Percentiles rank a stretch among this genome's conserved stretches.
These are phyloP conservation scores for Bombus turneri DNA, from an alignment of 1,140 invertebrate genomes.

Conservation along the genomic window DNA sequence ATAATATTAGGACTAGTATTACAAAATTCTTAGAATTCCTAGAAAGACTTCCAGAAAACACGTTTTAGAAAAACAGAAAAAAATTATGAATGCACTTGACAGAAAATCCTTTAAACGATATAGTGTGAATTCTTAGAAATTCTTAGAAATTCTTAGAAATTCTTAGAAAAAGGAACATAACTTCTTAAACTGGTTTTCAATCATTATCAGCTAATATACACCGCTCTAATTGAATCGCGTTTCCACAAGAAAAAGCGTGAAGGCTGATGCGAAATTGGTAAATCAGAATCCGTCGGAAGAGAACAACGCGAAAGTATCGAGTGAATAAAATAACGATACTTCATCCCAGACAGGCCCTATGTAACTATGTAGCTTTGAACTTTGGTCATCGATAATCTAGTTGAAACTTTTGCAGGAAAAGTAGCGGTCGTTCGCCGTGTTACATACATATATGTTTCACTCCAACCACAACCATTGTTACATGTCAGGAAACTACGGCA, in stretches of 20 bases:
- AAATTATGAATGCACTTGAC: not conserved
- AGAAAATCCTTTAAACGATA: not conserved
- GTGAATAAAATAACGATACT: not conserved
- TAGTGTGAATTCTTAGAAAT: no score
- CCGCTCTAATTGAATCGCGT: not conserved
- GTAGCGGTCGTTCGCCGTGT: not conserved
- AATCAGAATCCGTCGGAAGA: constrained; percentile 3
- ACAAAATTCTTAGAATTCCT: no score
- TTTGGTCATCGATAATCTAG: constrained; percentile 34
- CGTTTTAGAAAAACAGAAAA: no score
- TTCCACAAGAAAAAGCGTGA: not conserved
- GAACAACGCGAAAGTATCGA: not conserved
- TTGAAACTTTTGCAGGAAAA: constrained; percentile 13
- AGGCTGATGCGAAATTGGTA: not conserved
- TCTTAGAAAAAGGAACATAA: no score
- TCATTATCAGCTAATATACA: not conserved
- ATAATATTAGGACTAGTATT: no score
- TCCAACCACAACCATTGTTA: constrained; percentile 46
- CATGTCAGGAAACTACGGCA: constrained; percentile 30
- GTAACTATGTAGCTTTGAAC: not conserved
- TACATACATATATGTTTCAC: not conserved
- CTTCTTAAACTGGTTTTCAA: not conserved
- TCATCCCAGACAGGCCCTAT: not conserved
- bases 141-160: no score
- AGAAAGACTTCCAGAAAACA: no score